Evolutionary conservation across 2,113 vertebrate genomes (phyloP).

Genomic region (Macquaria ambigua): DNA sequence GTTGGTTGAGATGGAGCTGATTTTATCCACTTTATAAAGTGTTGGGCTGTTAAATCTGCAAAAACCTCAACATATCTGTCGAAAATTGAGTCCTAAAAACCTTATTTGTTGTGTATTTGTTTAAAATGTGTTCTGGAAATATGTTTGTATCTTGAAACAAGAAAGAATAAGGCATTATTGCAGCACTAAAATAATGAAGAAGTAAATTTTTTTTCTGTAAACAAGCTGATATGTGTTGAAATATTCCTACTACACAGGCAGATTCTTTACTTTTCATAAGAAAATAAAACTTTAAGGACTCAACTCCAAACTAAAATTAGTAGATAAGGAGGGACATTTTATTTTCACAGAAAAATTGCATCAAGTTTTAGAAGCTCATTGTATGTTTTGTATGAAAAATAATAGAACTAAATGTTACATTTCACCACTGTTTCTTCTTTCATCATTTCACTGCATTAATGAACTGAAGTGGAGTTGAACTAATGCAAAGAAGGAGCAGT

Average conservation of each 20-base stretch:
- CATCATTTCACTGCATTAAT: not conserved
- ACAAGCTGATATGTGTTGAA: not conserved
- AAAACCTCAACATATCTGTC: not conserved
- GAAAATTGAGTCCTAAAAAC: not conserved
- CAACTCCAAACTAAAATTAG: not conserved
- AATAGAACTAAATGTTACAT: not conserved
- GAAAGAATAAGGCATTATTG: not conserved
- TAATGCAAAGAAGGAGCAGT: not conserved
- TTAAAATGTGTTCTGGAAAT: not conserved
- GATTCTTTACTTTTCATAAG: not conserved
- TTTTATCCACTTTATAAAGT: not conserved
- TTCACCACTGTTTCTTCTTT: not conserved
- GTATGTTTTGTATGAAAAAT: not conserved
- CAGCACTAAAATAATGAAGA: too few species aligned
- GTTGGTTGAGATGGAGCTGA: not conserved
- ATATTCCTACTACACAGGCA: not conserved
- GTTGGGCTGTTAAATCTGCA: not conserved
- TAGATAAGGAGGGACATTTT: not conserved
- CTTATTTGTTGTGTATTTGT: not conserved
- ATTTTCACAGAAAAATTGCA: not conserved
- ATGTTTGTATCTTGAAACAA: not conserved
- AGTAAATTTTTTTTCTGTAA: not conserved
- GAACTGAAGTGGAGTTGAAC: not conserved
- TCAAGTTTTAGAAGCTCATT: not conserved
- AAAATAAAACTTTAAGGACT: not conserved